phyloP scores from a whole-genome alignment of 2,888 invertebrate species.

The Andrena haemorrhoa region DNA sequence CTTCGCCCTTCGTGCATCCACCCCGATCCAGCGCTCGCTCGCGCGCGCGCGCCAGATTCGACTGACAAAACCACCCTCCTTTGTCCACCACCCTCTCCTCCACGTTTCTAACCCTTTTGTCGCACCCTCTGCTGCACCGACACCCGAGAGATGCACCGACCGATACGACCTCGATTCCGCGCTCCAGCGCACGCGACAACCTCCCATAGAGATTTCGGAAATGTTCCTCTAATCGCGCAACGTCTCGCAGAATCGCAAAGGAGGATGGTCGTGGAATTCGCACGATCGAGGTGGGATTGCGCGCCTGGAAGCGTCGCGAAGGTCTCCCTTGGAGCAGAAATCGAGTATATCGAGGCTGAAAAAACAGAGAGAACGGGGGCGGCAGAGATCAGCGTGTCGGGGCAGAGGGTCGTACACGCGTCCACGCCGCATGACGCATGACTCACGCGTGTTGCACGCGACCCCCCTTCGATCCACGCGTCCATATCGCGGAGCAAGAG shows the following conservation, averaged over 20 bases:
- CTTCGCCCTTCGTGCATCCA: conserved; percentile 20
- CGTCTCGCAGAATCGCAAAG: background rate
- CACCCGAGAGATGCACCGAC: conserved; percentile 56
- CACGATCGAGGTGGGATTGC: too few relatives aligned
- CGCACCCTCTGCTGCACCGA: conserved; percentile 36
- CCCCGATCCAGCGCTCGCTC: conserved; percentile 7
- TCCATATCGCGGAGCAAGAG: conserved; percentile 54
- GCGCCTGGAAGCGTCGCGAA: background rate
- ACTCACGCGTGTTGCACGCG: conserved; percentile 74
- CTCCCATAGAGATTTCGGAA: background rate
- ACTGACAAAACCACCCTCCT: conserved; percentile 61
- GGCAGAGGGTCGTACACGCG: conserved; percentile 65
- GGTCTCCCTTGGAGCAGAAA: too few relatives aligned
- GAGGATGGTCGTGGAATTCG: too few relatives aligned
- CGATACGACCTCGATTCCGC: conserved; percentile 38
- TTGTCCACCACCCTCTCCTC: conserved; percentile 8
- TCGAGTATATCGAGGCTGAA: background rate
- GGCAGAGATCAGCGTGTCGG: background rate
- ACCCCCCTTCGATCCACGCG: conserved; percentile 69
- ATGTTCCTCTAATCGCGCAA: background rate
- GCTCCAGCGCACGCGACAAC: conserved; percentile 18
- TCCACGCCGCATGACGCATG: conserved; percentile 76
- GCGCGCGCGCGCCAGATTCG: conserved; percentile 45
- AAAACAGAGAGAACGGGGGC: background rate
- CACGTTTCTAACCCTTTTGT: conserved; percentile 61